A percentile compares a stretch with the other conserved stretches of the same genome.
Conservation (phyloP, 2,888 invertebrate genomes). For the Tethea ocularis region DNA sequence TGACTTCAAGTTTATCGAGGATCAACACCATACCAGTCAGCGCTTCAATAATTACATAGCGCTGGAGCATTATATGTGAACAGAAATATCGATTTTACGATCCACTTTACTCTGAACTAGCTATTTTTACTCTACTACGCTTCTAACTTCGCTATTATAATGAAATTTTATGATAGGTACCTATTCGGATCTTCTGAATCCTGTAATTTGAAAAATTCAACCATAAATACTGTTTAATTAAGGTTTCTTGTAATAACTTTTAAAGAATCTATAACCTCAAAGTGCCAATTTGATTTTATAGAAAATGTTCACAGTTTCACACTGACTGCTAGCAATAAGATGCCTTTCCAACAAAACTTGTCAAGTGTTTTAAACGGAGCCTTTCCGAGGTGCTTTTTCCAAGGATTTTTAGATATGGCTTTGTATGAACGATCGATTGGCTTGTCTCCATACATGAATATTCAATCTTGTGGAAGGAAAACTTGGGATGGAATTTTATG, state of each 20-base stretch:
- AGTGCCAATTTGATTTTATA: background rate
- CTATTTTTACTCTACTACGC: background rate
- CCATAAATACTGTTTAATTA: too few relatives aligned
- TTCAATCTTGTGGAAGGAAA: constrained; percentile 64
- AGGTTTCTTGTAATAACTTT: background rate
- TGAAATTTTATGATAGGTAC: too few relatives aligned
- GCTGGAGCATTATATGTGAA: constrained; percentile 23
- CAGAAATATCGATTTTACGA: constrained; percentile 24
- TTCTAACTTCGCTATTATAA: too few relatives aligned
- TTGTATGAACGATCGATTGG: constrained; percentile 39
- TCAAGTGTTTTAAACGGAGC: background rate
- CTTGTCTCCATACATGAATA: constrained; percentile 52
- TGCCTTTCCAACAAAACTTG: constrained; percentile 6
- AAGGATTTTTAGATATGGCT: constrained; percentile 8
- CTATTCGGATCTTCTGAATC: too few relatives aligned
- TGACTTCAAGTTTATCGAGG: constrained; percentile 46
- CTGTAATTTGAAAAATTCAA: too few relatives aligned
- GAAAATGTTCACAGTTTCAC: background rate
- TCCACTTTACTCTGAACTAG: constrained; percentile 12
- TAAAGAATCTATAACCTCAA: background rate
- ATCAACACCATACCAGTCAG: constrained; percentile 27
- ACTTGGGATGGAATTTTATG: constrained; percentile 46
- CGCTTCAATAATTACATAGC: constrained; percentile 24
- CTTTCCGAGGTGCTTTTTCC: background rate
- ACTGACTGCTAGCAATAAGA: background rate